Percentiles rank a stretch among this genome's conserved stretches.
These are phyloP conservation scores for Prionace glauca DNA, from an alignment of 2,797 vertebrate species.

Conservation along the genomic window DNA sequence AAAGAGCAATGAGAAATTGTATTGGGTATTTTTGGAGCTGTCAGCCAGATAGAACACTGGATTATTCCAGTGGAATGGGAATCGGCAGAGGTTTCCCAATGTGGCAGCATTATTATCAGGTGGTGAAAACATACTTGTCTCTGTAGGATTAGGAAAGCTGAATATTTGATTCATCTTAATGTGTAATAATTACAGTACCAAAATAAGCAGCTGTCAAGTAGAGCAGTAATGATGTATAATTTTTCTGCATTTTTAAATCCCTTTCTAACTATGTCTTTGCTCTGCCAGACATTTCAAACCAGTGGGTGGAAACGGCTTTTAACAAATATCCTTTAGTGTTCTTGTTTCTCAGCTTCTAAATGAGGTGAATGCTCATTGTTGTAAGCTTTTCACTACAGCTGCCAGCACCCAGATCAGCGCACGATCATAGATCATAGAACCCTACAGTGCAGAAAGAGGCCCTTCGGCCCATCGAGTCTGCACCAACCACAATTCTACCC, in stretches of 20 bases:
- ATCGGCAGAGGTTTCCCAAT: neutral
- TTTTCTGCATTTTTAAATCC: neutral
- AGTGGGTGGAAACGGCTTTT: neutral
- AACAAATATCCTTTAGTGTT: constrained; percentile 7
- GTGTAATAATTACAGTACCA: constrained; percentile 23
- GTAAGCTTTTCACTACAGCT: neutral
- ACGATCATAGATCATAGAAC: too few species aligned
- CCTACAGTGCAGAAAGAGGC: too few species aligned
- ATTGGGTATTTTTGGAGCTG: neutral
- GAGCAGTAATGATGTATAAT: constrained; percentile 8
- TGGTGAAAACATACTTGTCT: neutral
- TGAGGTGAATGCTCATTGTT: too few species aligned
- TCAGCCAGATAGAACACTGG: neutral
- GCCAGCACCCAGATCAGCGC: neutral
- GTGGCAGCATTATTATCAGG: neutral
- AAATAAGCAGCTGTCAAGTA: constrained; percentile 29
- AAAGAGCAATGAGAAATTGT: too few species aligned
- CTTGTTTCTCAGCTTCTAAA: neutral
- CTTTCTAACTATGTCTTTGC: neutral
- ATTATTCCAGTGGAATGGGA: neutral
- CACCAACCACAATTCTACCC: too few species aligned
- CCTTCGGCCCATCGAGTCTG: too few species aligned
- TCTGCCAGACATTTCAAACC: neutral
- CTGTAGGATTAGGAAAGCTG: neutral
- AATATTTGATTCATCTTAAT: constrained; percentile 10